phyloP scores from a whole-genome alignment of 2,888 invertebrate species.

The Oscheius myriophilus region DNA sequence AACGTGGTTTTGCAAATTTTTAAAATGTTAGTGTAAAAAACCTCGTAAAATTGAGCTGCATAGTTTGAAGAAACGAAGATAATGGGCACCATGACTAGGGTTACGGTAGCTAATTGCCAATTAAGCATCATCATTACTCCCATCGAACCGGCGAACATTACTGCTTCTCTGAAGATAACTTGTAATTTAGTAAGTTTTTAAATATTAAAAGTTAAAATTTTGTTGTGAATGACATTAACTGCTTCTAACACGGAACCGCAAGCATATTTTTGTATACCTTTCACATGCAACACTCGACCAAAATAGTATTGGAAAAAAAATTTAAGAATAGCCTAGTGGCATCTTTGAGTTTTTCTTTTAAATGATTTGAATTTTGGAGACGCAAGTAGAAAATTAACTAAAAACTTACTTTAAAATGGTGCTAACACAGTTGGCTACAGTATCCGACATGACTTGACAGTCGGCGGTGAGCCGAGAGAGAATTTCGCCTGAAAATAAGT shows the following conservation, averaged over 20 bases:
- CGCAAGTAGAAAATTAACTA: too few species aligned
- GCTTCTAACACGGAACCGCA: too few species aligned
- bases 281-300: too few species aligned
- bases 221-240: too few species aligned
- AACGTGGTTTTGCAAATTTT: background rate
- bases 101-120: conserved; percentile 72
- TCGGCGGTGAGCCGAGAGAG: conserved; percentile 72
- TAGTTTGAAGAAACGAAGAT: conserved; percentile 71
- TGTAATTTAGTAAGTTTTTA: too few species aligned
- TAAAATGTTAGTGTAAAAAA: conserved; percentile 45
- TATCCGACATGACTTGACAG: conserved; percentile 72
- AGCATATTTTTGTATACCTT: too few species aligned
- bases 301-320: too few species aligned
- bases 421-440: conserved; percentile 71
- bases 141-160: conserved; percentile 71
- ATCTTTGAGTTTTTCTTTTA: too few species aligned
- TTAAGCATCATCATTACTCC: conserved; percentile 73
- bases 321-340: too few species aligned
- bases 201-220: too few species aligned
- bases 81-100: conserved; percentile 72
- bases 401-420: conserved; percentile 62
- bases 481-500: conserved; percentile 66
- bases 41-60: conserved; percentile 73
- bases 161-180: conserved; percentile 62
- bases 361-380: too few species aligned